Evolutionary conservation across 2,888 invertebrate genomes (phyloP).

Genomic region (Magallana nippona): DNA sequence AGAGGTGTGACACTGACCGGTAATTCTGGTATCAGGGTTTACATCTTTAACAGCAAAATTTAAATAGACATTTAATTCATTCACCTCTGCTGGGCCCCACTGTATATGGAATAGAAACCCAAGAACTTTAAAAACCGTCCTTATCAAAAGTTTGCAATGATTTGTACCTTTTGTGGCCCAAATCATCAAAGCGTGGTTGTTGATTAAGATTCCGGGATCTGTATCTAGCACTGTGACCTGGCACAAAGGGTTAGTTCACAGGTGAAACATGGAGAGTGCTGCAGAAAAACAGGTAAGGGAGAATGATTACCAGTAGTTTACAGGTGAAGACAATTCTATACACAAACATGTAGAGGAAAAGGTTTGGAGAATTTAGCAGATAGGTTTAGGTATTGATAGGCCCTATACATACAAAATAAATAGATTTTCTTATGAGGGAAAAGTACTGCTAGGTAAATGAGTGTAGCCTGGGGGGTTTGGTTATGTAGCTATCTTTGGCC

Average conservation of each 20-base stretch:
- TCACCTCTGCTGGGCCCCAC: slow-evolving; percentile 14
- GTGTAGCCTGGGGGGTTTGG: neutral
- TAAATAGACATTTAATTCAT: slow-evolving; percentile 11
- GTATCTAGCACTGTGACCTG: neutral
- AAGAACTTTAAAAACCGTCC: slow-evolving; percentile 29
- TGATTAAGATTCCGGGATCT: neutral
- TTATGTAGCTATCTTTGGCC: neutral
- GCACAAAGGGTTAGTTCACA: neutral
- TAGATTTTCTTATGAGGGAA: neutral
- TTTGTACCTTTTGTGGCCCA: slow-evolving; percentile 28
- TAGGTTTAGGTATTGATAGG: too few species aligned
- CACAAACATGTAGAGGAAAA: too few species aligned
- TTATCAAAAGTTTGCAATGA: slow-evolving; percentile 21
- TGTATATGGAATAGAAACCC: slow-evolving; percentile 20
- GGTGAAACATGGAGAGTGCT: slow-evolving; percentile 12
- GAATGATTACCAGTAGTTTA: neutral
- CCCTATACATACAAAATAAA: neutral
- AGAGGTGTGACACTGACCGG: too few species aligned
- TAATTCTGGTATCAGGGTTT: neutral
- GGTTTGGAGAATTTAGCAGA: too few species aligned
- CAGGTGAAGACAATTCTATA: too few species aligned
- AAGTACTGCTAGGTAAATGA: neutral
- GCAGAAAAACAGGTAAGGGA: slow-evolving; percentile 33
- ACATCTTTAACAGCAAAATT: slow-evolving; percentile 8
- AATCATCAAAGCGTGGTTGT: slow-evolving; percentile 27